These are phyloP conservation scores for Heliconius congener DNA, from an alignment of 1,140 invertebrate genomes.

Conservation along the genomic window DNA sequence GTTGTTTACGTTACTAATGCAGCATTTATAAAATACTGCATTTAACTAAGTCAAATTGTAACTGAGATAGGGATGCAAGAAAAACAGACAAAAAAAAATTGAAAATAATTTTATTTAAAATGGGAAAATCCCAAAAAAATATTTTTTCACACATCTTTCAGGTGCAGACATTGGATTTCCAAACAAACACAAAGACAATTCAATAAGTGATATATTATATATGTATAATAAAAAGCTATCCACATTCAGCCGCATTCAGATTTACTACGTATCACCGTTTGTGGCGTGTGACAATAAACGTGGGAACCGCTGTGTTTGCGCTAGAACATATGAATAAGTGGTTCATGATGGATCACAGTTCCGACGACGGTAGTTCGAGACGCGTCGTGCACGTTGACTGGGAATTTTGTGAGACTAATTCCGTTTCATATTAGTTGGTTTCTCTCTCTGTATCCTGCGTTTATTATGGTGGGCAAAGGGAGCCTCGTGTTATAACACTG, in stretches of 20 bases:
- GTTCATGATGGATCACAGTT: slow-evolving; percentile 29
- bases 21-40: too few relatives aligned
- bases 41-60: too few relatives aligned
- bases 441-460: too few relatives aligned
- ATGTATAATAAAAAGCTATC: background rate
- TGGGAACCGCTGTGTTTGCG: slow-evolving; percentile 32
- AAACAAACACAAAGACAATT: background rate
- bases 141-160: too few relatives aligned
- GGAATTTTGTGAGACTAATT: background rate
- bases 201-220: background rate
- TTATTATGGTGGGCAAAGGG: too few relatives aligned
- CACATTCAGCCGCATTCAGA: background rate
- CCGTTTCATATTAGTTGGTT: background rate
- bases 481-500: too few relatives aligned
- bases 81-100: too few relatives aligned
- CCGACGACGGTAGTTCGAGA: slow-evolving; percentile 15
- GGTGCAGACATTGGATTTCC: too few relatives aligned
- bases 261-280: slow-evolving; percentile 2
- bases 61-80: too few relatives aligned
- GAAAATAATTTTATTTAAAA: too few relatives aligned
- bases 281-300: slow-evolving; percentile 13
- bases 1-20: too few relatives aligned
- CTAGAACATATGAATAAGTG: slow-evolving; percentile 31
- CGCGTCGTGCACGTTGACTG: slow-evolving; percentile 9
- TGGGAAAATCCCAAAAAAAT: too few relatives aligned